These are phyloP conservation scores for Scatophagus argus DNA, from an alignment of 2,113 vertebrate species.

Conservation along the genomic window DNA sequence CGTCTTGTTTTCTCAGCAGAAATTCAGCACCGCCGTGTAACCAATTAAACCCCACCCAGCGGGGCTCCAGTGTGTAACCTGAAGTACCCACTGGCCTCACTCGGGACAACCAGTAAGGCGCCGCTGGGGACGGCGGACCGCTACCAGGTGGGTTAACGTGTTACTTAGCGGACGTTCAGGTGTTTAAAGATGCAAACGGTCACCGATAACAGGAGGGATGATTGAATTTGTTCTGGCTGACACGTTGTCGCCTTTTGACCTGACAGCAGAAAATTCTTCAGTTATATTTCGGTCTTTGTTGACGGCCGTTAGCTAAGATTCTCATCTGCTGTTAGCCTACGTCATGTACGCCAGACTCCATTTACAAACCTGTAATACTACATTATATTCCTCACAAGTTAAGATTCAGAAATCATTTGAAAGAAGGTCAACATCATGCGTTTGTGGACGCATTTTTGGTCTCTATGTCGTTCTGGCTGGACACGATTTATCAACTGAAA, in stretches of 20 bases:
- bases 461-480: accelerated
- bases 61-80: neutral
- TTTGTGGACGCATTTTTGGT: accelerated
- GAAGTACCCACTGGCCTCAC: neutral
- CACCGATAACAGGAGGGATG: neutral
- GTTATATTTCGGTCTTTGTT: neutral
- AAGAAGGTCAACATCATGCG: accelerated
- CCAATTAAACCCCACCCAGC: neutral
- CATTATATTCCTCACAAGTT: accelerated
- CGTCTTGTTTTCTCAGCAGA: neutral
- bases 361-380: neutral
- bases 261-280: accelerated
- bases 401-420: accelerated
- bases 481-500: neutral
- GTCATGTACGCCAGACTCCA: neutral
- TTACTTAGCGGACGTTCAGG: neutral
- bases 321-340: neutral
- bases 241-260: neutral
- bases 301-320: neutral
- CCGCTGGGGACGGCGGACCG: neutral
- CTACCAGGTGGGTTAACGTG: neutral
- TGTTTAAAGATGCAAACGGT: neutral
- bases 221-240: neutral
- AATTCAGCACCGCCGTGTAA: neutral
- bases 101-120: neutral